These are phyloP conservation scores for Poecilia picta DNA, from an alignment of 2,797 vertebrate genomes.

Conservation along the genomic window DNA sequence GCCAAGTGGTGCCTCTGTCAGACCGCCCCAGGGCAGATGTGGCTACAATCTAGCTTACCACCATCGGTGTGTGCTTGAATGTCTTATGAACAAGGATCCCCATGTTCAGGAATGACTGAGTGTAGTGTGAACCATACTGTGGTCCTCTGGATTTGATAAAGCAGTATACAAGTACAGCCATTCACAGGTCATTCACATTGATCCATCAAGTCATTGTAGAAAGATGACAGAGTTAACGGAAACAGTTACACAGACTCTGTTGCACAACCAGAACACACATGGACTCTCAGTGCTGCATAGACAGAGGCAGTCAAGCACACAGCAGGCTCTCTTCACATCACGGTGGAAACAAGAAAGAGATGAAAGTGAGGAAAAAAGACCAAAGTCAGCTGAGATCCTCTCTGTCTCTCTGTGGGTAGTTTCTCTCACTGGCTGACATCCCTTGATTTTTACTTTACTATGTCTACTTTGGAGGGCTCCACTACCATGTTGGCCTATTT, in stretches of 20 bases:
- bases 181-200: constrained; percentile 12
- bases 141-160: too few species aligned
- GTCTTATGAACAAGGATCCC: too few species aligned
- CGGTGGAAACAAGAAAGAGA: constrained; percentile 47
- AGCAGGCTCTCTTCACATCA: constrained; percentile 65
- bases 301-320: constrained; percentile 70
- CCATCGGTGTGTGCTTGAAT: too few species aligned
- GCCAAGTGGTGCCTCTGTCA: too few species aligned
- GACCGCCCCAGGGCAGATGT: too few species aligned
- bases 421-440: constrained; percentile 44
- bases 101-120: too few species aligned
- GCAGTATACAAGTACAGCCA: too few species aligned
- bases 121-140: too few species aligned
- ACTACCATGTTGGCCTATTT: constrained; percentile 54
- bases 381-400: constrained; percentile 40
- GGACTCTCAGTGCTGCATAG: constrained; percentile 34
- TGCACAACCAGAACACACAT: constrained; percentile 33
- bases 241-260: constrained; percentile 30
- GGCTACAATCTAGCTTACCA: too few species aligned
- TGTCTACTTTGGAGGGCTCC: constrained; percentile 53
- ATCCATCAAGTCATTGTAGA: constrained; percentile 67
- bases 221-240: constrained; percentile 39
- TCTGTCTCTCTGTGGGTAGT: constrained; percentile 50
- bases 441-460: constrained; percentile 61
- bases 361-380: constrained; percentile 48